Percentiles rank a stretch among this genome's conserved stretches.
These are phyloP conservation scores for Regulus satrapa DNA, from an alignment of 2,113 vertebrate species.

Conservation along the genomic window DNA sequence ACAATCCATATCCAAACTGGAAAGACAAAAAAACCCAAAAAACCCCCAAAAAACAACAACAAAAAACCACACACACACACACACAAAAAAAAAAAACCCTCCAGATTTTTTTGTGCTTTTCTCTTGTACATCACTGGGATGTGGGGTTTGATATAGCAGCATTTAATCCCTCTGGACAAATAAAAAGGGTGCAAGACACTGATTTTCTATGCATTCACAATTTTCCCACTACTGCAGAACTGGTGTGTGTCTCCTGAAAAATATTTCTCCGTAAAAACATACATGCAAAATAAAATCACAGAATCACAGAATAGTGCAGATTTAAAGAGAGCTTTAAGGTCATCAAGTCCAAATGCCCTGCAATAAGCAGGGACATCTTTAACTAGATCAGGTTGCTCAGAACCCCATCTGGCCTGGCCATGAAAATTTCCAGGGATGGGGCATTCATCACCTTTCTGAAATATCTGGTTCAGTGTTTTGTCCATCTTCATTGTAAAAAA, in stretches of 20 bases:
- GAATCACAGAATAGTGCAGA: background rate
- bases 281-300: background rate
- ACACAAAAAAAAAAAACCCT: no score
- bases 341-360: background rate
- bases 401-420: rapidly evolving
- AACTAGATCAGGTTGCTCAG: background rate
- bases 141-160: background rate
- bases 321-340: background rate
- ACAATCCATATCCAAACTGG: background rate
- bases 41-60: no score
- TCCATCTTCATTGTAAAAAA: background rate
- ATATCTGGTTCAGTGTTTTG: background rate
- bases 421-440: background rate
- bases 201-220: background rate
- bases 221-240: background rate
- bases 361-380: background rate
- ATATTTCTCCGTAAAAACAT: background rate
- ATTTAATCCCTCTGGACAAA: background rate
- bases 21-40: background rate
- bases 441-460: background rate
- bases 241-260: background rate
- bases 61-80: no score
- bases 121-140: background rate
- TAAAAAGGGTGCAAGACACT: background rate
- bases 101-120: background rate